Conservation (phyloP, 2,797 vertebrate species). For the Neoniphon sammara region DNA sequence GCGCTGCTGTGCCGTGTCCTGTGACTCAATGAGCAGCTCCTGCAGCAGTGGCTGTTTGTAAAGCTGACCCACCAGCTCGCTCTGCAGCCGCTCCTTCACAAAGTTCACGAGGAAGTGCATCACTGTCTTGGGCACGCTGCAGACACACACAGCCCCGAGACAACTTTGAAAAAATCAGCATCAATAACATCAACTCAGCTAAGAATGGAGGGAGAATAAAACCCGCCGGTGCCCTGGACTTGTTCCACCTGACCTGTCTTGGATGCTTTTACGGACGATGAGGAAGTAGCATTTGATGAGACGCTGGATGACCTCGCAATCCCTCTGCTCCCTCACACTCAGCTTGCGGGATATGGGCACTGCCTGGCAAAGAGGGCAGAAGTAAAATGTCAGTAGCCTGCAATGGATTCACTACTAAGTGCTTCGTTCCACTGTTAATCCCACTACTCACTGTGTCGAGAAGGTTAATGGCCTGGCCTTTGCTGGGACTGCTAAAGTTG, state of each 20-base stretch:
- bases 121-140: slow-evolving; percentile 88
- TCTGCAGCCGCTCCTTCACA: slow-evolving; percentile 89
- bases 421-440: slow-evolving; percentile 42
- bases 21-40: slow-evolving; percentile 86
- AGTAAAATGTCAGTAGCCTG: slow-evolving; percentile 46
- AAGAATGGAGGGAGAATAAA: not conserved
- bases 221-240: slow-evolving; percentile 11
- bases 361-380: slow-evolving; percentile 70
- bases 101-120: slow-evolving; percentile 90
- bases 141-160: slow-evolving; percentile 19
- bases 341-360: slow-evolving; percentile 82
- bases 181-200: slow-evolving; percentile 16
- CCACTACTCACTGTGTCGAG: slow-evolving; percentile 83
- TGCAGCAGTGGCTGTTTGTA: slow-evolving; percentile 85
- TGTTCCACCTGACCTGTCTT: slow-evolving; percentile 83
- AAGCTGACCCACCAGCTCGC: slow-evolving; percentile 88
- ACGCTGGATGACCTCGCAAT: slow-evolving; percentile 88
- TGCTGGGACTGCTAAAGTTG: slow-evolving; percentile 81
- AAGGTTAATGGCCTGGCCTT: slow-evolving; percentile 84
- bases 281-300: slow-evolving; percentile 89
- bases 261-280: slow-evolving; percentile 89
- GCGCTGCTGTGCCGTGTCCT: slow-evolving; percentile 87
- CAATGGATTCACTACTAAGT: slow-evolving; percentile 40
- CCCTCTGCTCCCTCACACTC: slow-evolving; percentile 83
- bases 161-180: slow-evolving; percentile 21